Conservation (phyloP, 2,888 invertebrate species). For the Lepidochrysops patricia region DNA sequence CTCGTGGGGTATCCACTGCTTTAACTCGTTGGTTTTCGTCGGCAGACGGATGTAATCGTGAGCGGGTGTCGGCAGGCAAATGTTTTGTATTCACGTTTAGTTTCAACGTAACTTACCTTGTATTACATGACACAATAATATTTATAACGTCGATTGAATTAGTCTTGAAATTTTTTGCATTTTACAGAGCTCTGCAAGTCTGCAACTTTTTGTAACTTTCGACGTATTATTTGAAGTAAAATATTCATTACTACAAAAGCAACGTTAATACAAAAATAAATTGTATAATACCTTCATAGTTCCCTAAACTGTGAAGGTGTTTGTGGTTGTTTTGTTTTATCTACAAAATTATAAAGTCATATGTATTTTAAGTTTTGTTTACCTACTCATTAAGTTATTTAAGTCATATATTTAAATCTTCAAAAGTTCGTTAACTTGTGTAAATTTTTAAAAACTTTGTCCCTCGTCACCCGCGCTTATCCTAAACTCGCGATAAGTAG, state of each 20-base stretch:
- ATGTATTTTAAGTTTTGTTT: too few species aligned
- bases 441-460: not conserved
- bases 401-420: too few species aligned
- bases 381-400: too few species aligned
- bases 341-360: too few species aligned
- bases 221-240: too few species aligned
- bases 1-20: not conserved
- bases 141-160: not conserved
- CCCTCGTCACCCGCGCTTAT: not conserved
- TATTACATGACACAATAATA: too few species aligned
- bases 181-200: not conserved
- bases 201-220: not conserved
- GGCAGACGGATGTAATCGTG: slow-evolving; percentile 6
- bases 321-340: too few species aligned
- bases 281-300: too few species aligned
- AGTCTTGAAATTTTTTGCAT: not conserved
- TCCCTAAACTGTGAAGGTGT: too few species aligned
- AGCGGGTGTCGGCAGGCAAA: slow-evolving; percentile 5
- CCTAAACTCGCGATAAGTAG: not conserved
- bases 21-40: not conserved
- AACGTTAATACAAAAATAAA: too few species aligned
- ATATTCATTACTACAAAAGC: too few species aligned
- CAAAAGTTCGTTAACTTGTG: too few species aligned
- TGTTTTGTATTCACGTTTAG: slow-evolving; percentile 8
- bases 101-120: not conserved